Base-by-base conservation (phyloP, 2,888 invertebrate genomes). In the Steinernema hermaphroditum region DNA sequence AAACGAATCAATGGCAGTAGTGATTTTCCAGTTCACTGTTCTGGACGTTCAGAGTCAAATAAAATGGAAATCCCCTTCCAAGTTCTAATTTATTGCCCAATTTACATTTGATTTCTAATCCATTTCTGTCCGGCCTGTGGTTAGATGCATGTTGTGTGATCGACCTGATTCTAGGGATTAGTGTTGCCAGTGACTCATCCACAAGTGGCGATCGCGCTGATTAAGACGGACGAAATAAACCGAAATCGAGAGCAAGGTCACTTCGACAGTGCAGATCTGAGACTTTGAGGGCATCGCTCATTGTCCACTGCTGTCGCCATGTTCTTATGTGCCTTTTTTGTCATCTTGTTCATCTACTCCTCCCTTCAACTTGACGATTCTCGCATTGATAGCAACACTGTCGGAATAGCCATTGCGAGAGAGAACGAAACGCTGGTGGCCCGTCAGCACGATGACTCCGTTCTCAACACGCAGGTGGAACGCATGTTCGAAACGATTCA, bases 211-310 rank as follows among this genome's bases (percentile, higher is more conserved):
- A 54, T 27, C 27, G 8, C 54, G 54, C 24, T 54, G 54, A 54
- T 54, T 54, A 54, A 54, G 27, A 24, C 4, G 22, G 27, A 27
- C 22, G 22, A 24, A 54, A 54, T 54, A 54, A 54, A 37, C 22
- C 24, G 22, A 54, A 54, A 54, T 54, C 24, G 54, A 54, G 54
- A 54, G 27, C 54, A 54, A 54, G 54, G 54, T 54, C 54, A 27
- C 27, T 27, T 49, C 54, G 16, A 54, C 54, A 9, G 27, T 27
- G 4, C 24, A 12, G 37, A 8, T 37, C 12, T 37, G 4, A 37
- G 37, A 37, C 4, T 37, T 8, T 4, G 37, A 37, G 6, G 37
- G 37, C 12, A 37, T 4, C 4, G 37, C n/a, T 49, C 27, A 54
- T 6, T 54, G 9, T 6, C 54, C 12, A 14, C 14, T 8, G 8